These are phyloP conservation scores for Anas bernieri DNA, from an alignment of 2,797 vertebrate genomes.

Conservation along the genomic window DNA sequence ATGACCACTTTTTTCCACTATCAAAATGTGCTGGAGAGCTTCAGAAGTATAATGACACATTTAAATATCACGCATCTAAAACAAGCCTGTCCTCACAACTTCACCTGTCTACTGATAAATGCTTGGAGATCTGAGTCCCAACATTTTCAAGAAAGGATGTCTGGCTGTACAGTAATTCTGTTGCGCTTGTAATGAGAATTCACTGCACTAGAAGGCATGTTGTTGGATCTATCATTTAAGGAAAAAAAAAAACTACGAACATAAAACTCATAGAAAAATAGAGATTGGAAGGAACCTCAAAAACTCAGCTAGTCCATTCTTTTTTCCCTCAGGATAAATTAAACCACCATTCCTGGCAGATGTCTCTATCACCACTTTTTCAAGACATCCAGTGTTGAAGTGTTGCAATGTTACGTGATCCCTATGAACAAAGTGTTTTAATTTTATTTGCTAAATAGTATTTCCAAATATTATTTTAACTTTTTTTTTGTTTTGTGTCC, in stretches of 20 bases:
- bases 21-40: background rate
- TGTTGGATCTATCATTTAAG: background rate
- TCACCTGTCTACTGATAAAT: background rate
- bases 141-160: background rate
- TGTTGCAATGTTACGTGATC: background rate
- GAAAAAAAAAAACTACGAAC: background rate
- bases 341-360: background rate
- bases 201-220: background rate
- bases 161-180: background rate
- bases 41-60: background rate
- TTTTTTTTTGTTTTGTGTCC: too few relatives aligned
- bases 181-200: background rate
- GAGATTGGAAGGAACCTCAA: background rate
- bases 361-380: background rate
- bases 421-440: background rate
- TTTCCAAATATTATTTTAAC: too few relatives aligned
- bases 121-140: background rate
- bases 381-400: background rate
- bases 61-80: background rate
- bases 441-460: background rate
- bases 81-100: background rate
- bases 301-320: background rate
- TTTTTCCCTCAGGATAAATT: background rate
- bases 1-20: background rate
- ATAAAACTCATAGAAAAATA: background rate